These are phyloP conservation scores for Gyrodactylus bullatarudis DNA, from an alignment of 1,140 invertebrate genomes.

Conservation along the genomic window DNA sequence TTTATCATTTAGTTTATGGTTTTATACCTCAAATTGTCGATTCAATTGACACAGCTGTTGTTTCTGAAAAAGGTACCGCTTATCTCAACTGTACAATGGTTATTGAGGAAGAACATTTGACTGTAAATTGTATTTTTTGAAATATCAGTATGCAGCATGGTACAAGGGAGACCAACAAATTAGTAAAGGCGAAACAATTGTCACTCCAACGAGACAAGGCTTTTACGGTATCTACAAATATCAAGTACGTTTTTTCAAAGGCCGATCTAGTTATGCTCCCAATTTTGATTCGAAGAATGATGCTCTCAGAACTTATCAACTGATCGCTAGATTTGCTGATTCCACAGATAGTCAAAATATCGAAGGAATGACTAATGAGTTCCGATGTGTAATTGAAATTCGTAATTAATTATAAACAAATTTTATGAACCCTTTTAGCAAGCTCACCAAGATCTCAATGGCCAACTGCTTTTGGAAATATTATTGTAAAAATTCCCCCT, in stretches of 20 bases:
- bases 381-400: background rate
- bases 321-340: background rate
- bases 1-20: background rate
- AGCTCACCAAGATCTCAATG: background rate
- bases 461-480: background rate
- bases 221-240: background rate
- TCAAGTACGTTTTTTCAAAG: background rate
- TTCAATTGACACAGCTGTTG: background rate
- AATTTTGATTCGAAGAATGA: background rate
- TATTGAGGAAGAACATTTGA: background rate
- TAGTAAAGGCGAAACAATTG: background rate
- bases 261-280: background rate
- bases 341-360: background rate
- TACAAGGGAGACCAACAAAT: background rate
- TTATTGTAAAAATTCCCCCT: background rate
- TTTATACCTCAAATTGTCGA: constrained; percentile 5
- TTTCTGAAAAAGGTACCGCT: background rate
- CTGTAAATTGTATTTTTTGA: background rate
- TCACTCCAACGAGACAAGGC: background rate
- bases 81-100: constrained; percentile 6
- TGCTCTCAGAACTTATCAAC: background rate
- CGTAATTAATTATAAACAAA: background rate
- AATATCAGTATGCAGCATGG: background rate
- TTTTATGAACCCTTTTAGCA: background rate
- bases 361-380: background rate